Conservation (phyloP, 2,113 vertebrate species). For the Callocephalon fimbriatum region DNA sequence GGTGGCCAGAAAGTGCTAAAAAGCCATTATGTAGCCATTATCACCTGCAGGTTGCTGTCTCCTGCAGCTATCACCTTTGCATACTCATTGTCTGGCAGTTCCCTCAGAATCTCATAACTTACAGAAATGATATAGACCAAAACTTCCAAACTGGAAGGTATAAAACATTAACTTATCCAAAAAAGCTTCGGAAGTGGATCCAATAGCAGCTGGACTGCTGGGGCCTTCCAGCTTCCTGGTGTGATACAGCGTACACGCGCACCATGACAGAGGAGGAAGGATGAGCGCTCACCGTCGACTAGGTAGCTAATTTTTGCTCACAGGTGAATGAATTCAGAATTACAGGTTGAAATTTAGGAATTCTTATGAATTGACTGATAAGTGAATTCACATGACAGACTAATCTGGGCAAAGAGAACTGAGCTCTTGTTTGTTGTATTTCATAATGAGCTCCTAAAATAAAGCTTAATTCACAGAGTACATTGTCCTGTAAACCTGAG, state of each 20-base stretch:
- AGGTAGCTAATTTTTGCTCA: background rate
- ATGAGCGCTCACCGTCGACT: background rate
- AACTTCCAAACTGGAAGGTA: background rate
- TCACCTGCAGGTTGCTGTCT: background rate
- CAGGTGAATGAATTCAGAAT: background rate
- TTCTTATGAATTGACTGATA: background rate
- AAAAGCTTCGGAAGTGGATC: rapidly evolving
- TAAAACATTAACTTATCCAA: background rate
- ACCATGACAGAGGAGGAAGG: background rate
- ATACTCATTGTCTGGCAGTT: background rate
- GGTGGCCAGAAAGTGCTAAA: background rate
- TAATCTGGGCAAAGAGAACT: background rate
- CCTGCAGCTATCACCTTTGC: background rate
- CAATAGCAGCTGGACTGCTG: background rate
- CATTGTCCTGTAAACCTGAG: background rate
- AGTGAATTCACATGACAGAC: background rate
- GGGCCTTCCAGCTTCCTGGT: background rate
- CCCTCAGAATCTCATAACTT: background rate
- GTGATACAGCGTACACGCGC: background rate
- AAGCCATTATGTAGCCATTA: background rate
- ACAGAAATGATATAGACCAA: background rate
- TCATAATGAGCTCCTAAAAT: background rate
- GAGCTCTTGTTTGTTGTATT: background rate
- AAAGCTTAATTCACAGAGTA: background rate
- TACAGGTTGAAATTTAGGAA: background rate